Conservation (phyloP, 37 sponge, comb jelly and placozoan genomes). For the Diacarnus erythraeanus region DNA sequence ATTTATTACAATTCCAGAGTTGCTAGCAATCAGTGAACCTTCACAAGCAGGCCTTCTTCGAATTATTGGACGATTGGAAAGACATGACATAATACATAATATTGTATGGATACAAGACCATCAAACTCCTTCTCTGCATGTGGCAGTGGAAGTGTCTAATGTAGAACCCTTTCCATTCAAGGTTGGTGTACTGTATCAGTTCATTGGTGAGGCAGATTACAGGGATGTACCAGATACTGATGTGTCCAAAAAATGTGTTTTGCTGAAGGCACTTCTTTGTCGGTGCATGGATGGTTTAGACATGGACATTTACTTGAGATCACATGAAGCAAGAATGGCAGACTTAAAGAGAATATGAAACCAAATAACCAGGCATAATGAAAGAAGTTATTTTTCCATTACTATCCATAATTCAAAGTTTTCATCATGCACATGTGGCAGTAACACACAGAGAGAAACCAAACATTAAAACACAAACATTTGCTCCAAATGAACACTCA, state of each 20-base stretch:
- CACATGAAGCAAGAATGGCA: conserved; percentile 21
- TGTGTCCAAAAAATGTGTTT: background rate
- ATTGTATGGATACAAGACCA: conserved; percentile 15
- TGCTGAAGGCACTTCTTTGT: conserved; percentile 20
- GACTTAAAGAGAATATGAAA: background rate
- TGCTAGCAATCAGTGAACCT: conserved; percentile 7
- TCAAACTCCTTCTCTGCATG: background rate
- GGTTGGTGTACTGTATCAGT: conserved; percentile 24
- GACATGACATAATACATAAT: conserved; percentile 11
- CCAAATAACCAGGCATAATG: background rate
- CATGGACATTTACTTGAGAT: conserved; percentile 16
- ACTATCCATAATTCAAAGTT: background rate
- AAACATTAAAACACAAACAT: background rate
- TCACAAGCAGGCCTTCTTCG: conserved; percentile 9
- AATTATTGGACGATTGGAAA: conserved; percentile 8
- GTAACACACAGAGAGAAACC: background rate
- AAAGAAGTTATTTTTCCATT: background rate
- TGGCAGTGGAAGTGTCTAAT: conserved; percentile 24
- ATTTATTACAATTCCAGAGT: conserved; percentile 20
- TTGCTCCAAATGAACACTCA: background rate
- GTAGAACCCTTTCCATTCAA: conserved; percentile 41
- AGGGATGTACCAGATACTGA: conserved; percentile 2
- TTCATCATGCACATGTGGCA: no score
- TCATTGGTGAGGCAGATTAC: conserved; percentile 47
- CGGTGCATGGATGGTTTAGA: conserved; percentile 33